Evolutionary conservation across 2,797 vertebrate genomes (phyloP), one percentile per base, ranked within the genome.

Genomic region (Trematomus bernacchii): DNA sequence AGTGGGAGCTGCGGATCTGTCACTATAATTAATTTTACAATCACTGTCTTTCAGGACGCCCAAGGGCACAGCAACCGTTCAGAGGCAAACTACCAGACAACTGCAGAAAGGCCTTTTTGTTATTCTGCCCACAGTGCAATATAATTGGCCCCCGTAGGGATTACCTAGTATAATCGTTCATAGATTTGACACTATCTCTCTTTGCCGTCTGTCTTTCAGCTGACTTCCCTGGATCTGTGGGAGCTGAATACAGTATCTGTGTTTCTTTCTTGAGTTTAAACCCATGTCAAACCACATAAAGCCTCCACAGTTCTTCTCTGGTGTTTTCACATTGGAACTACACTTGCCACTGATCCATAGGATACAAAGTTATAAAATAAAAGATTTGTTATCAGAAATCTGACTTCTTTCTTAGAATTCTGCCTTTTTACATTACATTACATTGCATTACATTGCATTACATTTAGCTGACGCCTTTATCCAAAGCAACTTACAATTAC

Each of bases 21-120:
- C 60, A 70, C 60, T 18, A 51, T 79, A 74, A 85, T 82, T 80
- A 79, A 88, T 77, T 55, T 73, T 18, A 54, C 54, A 30, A 74
- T 79, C 51, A 50, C 53, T 16, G 54, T 71, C 63, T 74, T 52
- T 62, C 71, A 79, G 68, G 68, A 69, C 10, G 18, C 78, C 66
- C 73, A 80, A 83, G 71, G 83, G 78, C 79, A 76, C 30, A 30
- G 79, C 67, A 75, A 19, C 76, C 52, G 66, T 71, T 80, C 54
- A 71, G 70, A 65, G 58, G 23, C 73, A 66, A 55, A 60, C 71
- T 65, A 47, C 72, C 44, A 79, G 53, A 61, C 65, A 52, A 60
- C 55, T 27, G 40, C 6, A 37, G 33, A 9, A 37, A 9, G 6
- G 33, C 33, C 10, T 62, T 59, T 70, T 82, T 83, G 63, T 77